phyloP scores from a whole-genome alignment of 2,888 invertebrate genomes.

The Eudemis profundana region DNA sequence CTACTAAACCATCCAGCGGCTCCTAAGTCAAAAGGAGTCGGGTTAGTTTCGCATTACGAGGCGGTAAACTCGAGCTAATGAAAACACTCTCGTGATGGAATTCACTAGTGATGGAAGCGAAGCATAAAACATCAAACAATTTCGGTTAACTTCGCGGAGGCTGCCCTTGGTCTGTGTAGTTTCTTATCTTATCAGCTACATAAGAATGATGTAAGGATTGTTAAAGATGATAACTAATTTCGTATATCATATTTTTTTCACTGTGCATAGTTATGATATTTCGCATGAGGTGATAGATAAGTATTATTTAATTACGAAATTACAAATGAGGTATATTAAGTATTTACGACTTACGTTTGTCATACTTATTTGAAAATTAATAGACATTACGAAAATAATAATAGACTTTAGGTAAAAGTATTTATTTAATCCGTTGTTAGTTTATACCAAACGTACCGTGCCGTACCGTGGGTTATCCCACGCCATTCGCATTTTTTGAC shows the following conservation, averaged over 20 bases:
- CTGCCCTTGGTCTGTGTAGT: conserved; percentile 6
- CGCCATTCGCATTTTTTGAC: too few relatives aligned
- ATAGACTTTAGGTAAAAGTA: too few relatives aligned
- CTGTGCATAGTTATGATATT: too few relatives aligned
- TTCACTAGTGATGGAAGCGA: conserved; percentile 11
- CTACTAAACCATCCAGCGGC: conserved; percentile 39
- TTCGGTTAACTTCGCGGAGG: neutral
- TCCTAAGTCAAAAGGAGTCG: conserved; percentile 16
- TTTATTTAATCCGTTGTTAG: too few relatives aligned
- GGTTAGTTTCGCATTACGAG: conserved; percentile 12
- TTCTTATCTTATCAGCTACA: conserved; percentile 10
- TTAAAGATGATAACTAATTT: conserved; percentile 1
- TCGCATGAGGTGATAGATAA: too few relatives aligned
- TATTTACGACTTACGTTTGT: too few relatives aligned
- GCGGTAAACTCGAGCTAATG: conserved; percentile 1
- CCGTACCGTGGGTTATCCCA: too few relatives aligned
- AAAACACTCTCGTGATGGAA: conserved; percentile 15
- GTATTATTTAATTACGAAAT: too few relatives aligned
- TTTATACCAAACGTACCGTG: too few relatives aligned
- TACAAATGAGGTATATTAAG: too few relatives aligned
- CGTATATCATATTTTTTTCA: neutral
- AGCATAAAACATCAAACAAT: conserved; percentile 15
- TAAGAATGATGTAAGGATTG: neutral
- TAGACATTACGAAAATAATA: too few relatives aligned
- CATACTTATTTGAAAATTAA: too few relatives aligned